Percentiles rank a stretch among this genome's conserved stretches.
Evolutionary conservation across 1,140 invertebrate genomes (phyloP).

Genomic region (Solen grandis): DNA sequence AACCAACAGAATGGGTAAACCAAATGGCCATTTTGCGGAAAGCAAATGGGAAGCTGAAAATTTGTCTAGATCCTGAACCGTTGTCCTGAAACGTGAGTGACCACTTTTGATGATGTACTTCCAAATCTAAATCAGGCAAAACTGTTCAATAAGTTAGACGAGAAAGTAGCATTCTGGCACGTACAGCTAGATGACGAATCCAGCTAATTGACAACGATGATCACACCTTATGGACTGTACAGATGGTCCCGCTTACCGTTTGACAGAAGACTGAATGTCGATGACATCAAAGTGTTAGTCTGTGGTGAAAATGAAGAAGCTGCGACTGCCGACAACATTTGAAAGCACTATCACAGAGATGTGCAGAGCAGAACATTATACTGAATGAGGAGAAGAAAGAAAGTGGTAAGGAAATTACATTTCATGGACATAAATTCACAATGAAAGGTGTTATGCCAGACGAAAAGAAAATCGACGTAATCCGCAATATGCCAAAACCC

Average conservation of each 20-base stretch:
- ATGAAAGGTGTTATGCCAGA: neutral
- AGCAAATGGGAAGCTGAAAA: slow-evolving; percentile 35
- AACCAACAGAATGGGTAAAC: slow-evolving; percentile 63
- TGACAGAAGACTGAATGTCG: slow-evolving; percentile 17
- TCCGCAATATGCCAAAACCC: neutral
- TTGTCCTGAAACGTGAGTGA: slow-evolving; percentile 6
- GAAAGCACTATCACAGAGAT: slow-evolving; percentile 7
- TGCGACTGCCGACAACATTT: slow-evolving; percentile 17
- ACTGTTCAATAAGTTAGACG: slow-evolving; percentile 58
- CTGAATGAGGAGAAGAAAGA: slow-evolving; percentile 6
- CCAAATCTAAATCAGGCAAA: slow-evolving; percentile 46
- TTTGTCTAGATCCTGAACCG: slow-evolving; percentile 62
- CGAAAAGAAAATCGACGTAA: neutral
- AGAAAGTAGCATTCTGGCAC: slow-evolving; percentile 59
- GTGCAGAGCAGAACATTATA: slow-evolving; percentile 2
- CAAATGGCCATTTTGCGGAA: slow-evolving; percentile 63
- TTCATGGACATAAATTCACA: slow-evolving; percentile 8
- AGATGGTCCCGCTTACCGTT: neutral
- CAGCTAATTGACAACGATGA: slow-evolving; percentile 56
- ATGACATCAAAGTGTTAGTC: slow-evolving; percentile 9
- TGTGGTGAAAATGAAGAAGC: slow-evolving; percentile 8
- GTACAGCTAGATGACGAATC: slow-evolving; percentile 57
- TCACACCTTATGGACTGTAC: slow-evolving; percentile 46
- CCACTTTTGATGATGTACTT: slow-evolving; percentile 18
- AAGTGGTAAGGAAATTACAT: neutral